Evolutionary conservation across 1,140 invertebrate species (phyloP), one percentile per base, ranked within the genome.

Genomic region (Lepidurus couesii): DNA sequence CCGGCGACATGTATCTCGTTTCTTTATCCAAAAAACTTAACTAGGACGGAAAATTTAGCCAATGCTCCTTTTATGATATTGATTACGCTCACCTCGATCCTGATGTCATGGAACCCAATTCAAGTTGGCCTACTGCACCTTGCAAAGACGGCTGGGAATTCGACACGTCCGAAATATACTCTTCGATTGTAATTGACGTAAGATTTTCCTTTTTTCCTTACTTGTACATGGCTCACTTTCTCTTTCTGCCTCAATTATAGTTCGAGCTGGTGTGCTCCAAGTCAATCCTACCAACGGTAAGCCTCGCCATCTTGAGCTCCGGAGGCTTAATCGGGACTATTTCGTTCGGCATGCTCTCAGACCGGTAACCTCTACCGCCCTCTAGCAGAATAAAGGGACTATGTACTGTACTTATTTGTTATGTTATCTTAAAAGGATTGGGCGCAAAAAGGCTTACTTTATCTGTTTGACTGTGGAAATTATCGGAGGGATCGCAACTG

Each of bases 121-220:
- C 42, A 16, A 42, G 75, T 45, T 75, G 74, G 89, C 87, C 89
- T 0, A 84, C 88, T 9, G 89, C 92, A 80, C 85, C 87, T 6
- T 95, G 93, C 83, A 83, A 87, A 76, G 87, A 93, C 82, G 93
- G 93, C 26, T 95, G 93, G 90, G 92, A 93, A 83, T 95, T 93
- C 83, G 89, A 95, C 82, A 88, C 85, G 73, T 88, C 88, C 7
- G 86, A 89, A 83, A 87, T 92, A 8, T 84, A 82, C 80, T 93
- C 92, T 10, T 94, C 93, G 0, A 90, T 95, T 81, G 92, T 95
- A 16, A 92, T 92, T 75, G 92, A 94, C 86, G 93, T 94, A 89
- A 86, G 89, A 84, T 47, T 21, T 43, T 77, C 8, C 75, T 44
- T 44, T 44, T 10, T 7, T 7, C 11, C 11, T 42, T 10, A 47